Base-by-base conservation (phyloP, 2,113 vertebrate species). In the Sorex fumeus region DNA sequence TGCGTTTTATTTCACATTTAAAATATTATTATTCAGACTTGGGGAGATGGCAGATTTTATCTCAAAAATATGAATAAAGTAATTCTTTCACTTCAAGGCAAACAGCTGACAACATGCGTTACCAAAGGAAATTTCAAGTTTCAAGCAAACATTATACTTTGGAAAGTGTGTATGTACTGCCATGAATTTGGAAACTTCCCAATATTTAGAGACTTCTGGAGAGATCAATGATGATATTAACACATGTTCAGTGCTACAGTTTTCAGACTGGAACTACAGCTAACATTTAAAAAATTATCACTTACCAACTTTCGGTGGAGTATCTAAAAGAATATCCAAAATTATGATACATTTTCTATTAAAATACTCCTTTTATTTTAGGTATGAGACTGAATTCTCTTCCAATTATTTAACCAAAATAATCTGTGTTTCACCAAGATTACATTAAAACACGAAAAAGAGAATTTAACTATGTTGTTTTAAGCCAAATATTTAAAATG, bases 381-480 rank as follows among this genome's bases (percentile, higher is more conserved):
- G 85, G 18, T 57, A 47, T 28, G n/a, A 78, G 27, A 7, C 27
- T 90, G 27, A 19, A 45, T 80, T 70, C 9, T 67, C 45, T 50
- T 81, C 50, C 43, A 53, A 16, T 36, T 25, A 50, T 84, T 77
- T 53, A 85, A 67, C 36, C 32, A 69, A 94, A 69, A 70, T 32
- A 82, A 92, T 47, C 25, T 79, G 5, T 83, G n/a, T 8, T 86
- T 83, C 7, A 66, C 34, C 60, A 90, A 40, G 30, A 84, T 5
- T 85, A 45, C 80, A n/a, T 57, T 23, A 21, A 79, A 85, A 93
- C 84, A 74, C 62, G 45, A 32, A 64, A 88, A 83, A 67, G n/a
- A 75, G n/a, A 82, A 69, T 40, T 70, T 15, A 72, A 8, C 16
- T 77, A 3, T 71, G 23, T 84, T 81, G n/a, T 84, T 45, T 30